Percentiles rank a stretch among this genome's conserved stretches.
These are phyloP conservation scores for Dynastes hyllus DNA, from an alignment of 2,888 invertebrate species.

Conservation along the genomic window DNA sequence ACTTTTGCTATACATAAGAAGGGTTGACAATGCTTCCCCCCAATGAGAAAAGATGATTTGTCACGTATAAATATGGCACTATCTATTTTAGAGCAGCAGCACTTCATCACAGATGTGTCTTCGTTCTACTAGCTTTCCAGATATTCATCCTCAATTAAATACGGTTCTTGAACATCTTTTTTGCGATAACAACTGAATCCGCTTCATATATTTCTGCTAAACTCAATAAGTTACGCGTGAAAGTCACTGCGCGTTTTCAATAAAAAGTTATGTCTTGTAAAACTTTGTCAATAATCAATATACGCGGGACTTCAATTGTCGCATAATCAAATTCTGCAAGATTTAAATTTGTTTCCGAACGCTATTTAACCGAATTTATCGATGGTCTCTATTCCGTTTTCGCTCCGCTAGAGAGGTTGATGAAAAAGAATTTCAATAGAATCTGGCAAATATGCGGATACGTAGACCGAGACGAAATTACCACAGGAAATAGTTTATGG, in stretches of 20 bases:
- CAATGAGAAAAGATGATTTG: too few species aligned
- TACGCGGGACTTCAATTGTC: neutral
- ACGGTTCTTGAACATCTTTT: too few species aligned
- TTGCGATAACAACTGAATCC: too few species aligned
- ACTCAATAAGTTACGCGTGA: neutral
- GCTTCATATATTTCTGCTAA: too few species aligned
- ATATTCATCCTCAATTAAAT: too few species aligned
- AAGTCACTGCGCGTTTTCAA: neutral
- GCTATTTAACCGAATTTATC: conserved; percentile 39
- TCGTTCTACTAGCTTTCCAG: too few species aligned
- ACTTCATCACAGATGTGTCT: too few species aligned
- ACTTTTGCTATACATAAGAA: too few species aligned
- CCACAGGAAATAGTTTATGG: conserved; percentile 42
- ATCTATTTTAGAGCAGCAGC: too few species aligned
- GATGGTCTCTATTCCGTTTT: neutral
- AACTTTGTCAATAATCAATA: neutral
- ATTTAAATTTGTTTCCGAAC: conserved; percentile 34
- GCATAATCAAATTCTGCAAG: conserved; percentile 16
- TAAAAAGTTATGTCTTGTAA: neutral
- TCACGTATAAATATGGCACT: too few species aligned
- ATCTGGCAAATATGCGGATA: conserved; percentile 24
- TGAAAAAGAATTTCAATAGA: conserved; percentile 12
- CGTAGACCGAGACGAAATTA: conserved; percentile 27
- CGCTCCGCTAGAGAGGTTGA: neutral
- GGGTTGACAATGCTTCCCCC: too few species aligned